Evolutionary conservation across 1,140 invertebrate genomes (phyloP).

Genomic region (Agrypnia vestita): DNA sequence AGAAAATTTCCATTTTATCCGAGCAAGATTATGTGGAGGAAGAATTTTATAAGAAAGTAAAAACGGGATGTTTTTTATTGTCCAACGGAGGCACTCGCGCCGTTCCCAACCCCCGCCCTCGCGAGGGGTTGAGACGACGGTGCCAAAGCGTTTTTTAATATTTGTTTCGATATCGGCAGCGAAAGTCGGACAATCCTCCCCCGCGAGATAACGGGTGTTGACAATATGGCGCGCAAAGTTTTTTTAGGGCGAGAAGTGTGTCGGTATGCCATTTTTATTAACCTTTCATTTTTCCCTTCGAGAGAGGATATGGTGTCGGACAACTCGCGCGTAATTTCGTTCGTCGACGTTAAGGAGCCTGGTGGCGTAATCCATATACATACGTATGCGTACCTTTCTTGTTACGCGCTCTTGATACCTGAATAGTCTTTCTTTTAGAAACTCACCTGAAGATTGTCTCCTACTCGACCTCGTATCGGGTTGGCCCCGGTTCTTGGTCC

Average conservation of each 20-base stretch:
- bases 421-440: no score
- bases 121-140: slow-evolving; percentile 6
- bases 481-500: background rate
- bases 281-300: no score
- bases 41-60: background rate
- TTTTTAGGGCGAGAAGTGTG: no score
- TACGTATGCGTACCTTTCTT: no score
- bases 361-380: no score
- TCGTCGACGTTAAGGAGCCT: no score
- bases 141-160: slow-evolving; percentile 35
- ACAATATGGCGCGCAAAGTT: slow-evolving; percentile 36
- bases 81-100: slow-evolving; percentile 11
- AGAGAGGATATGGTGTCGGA: no score
- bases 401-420: no score
- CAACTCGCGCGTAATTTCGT: no score
- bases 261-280: no score
- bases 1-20: no score
- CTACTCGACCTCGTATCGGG: background rate
- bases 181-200: slow-evolving; percentile 3
- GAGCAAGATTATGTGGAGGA: background rate
- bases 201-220: slow-evolving; percentile 15
- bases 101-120: background rate
- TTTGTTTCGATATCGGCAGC: slow-evolving; percentile 20
- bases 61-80: slow-evolving; percentile 35
- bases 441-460: no score